These are phyloP conservation scores for Coilia nasus DNA, from an alignment of 2,797 vertebrate genomes.

Conservation along the genomic window DNA sequence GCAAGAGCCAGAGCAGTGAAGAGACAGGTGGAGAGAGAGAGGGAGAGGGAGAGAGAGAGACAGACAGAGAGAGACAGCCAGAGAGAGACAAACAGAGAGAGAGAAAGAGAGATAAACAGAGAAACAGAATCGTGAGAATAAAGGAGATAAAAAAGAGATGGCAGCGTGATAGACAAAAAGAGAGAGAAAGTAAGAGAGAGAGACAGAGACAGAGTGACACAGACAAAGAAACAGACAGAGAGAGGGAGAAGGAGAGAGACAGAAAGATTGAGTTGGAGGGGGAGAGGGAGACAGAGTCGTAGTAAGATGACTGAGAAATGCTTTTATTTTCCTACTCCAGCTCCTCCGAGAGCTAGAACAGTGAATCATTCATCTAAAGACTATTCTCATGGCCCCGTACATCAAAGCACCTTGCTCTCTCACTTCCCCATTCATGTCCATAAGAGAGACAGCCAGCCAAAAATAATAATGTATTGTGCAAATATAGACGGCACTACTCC, in stretches of 20 bases:
- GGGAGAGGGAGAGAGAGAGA: not conserved
- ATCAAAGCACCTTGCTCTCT: not conserved
- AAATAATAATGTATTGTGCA: not conserved
- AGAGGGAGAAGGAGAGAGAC: too few species aligned
- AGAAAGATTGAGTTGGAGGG: not conserved
- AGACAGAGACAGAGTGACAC: too few species aligned
- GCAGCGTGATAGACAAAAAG: too few species aligned
- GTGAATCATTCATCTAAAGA: conserved; percentile 1
- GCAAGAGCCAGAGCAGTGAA: not conserved
- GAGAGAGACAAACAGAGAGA: conserved; percentile 32
- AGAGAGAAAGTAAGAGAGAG: too few species aligned
- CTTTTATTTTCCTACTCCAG: not conserved
- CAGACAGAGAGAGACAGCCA: conserved; percentile 15
- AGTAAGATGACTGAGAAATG: not conserved
- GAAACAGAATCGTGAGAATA: not conserved
- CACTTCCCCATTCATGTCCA: not conserved
- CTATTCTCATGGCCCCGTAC: not conserved
- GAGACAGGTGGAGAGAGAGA: not conserved
- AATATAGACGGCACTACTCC: not conserved
- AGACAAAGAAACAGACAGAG: too few species aligned
- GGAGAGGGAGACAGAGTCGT: not conserved
- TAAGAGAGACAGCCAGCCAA: not conserved
- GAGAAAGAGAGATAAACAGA: conserved; percentile 21
- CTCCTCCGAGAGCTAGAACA: not conserved
- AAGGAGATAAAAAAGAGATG: too few species aligned